Percentiles rank a stretch among this genome's conserved stretches.
phyloP scores from a whole-genome alignment of 64 coral and sea anemone genomes.

The Stichodactyla mertensii region DNA sequence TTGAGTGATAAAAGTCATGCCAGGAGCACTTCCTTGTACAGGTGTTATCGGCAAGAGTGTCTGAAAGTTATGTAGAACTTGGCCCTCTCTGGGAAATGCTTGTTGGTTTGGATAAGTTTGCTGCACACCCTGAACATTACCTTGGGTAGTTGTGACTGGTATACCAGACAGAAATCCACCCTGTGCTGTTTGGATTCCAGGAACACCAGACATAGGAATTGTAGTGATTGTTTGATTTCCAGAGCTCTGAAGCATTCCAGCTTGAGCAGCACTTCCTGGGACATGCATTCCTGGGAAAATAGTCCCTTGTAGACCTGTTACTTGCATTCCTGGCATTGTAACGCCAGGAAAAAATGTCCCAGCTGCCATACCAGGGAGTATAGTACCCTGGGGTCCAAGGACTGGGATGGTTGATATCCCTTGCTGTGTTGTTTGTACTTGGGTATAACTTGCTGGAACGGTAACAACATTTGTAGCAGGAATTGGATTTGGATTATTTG shows the following conservation, averaged over 20 bases:
- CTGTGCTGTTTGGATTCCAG: constrained; percentile 41
- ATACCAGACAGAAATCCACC: constrained; percentile 42
- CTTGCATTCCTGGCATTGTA: constrained; percentile 82
- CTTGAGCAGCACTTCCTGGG: constrained; percentile 42
- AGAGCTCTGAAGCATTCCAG: background rate
- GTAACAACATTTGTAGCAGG: constrained; percentile 42
- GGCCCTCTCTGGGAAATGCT: constrained; percentile 73
- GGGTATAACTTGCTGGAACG: background rate
- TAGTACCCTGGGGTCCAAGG: constrained; percentile 41
- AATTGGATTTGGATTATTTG: constrained; percentile 31
- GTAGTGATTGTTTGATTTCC: constrained; percentile 30
- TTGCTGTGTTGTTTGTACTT: background rate
- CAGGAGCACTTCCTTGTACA: constrained; percentile 59
- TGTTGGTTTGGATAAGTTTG: constrained; percentile 3
- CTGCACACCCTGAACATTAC: constrained; percentile 1
- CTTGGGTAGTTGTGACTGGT: constrained; percentile 16
- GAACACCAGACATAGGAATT: constrained; percentile 42
- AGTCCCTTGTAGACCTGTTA: constrained; percentile 38
- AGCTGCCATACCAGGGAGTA: constrained; percentile 53
- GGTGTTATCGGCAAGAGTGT: constrained; percentile 77
- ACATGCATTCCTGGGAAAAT: constrained; percentile 67
- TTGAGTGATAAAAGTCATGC: constrained; percentile 73
- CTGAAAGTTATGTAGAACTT: constrained; percentile 81
- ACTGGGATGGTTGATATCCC: constrained; percentile 14
- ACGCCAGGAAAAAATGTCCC: constrained; percentile 68